phyloP scores from a whole-genome alignment of 2,797 vertebrate species.

The Periparus ater region DNA sequence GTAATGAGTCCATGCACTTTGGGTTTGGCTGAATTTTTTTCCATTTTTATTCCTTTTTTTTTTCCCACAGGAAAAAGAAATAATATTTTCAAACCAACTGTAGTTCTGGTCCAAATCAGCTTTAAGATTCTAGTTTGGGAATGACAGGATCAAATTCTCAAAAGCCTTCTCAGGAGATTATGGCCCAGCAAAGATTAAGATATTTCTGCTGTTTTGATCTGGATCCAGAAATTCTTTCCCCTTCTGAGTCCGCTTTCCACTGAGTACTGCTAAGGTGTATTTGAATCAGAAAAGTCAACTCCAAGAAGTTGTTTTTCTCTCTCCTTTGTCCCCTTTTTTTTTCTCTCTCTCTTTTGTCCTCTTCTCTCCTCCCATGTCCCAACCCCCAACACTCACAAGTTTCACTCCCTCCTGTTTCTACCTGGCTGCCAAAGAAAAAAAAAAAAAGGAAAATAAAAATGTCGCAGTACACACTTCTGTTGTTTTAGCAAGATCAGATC shows the following conservation, averaged over 20 bases:
- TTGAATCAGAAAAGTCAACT: constrained; percentile 6
- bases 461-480: neutral
- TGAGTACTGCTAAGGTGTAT: constrained; percentile 47
- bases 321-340: constrained; percentile 6
- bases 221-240: constrained; percentile 57
- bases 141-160: constrained; percentile 63
- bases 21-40: constrained; percentile 56
- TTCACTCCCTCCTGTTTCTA: neutral
- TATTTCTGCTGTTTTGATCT: constrained; percentile 47
- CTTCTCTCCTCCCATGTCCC: neutral
- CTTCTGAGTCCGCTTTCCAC: constrained; percentile 34
- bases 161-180: constrained; percentile 40
- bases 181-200: constrained; percentile 24
- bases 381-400: neutral
- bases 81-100: constrained; percentile 34
- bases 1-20: constrained; percentile 56
- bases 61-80: constrained; percentile 47
- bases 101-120: constrained; percentile 39
- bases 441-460: constrained; percentile 8
- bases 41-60: constrained; percentile 2
- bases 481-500: constrained; percentile 26
- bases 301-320: constrained; percentile 20
- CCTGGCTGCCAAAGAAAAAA: constrained; percentile 30
- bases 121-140: constrained; percentile 47
- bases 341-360: neutral